Evolutionary conservation across 2,797 vertebrate genomes (phyloP).

Genomic region (Gadopsis bispinosus): DNA sequence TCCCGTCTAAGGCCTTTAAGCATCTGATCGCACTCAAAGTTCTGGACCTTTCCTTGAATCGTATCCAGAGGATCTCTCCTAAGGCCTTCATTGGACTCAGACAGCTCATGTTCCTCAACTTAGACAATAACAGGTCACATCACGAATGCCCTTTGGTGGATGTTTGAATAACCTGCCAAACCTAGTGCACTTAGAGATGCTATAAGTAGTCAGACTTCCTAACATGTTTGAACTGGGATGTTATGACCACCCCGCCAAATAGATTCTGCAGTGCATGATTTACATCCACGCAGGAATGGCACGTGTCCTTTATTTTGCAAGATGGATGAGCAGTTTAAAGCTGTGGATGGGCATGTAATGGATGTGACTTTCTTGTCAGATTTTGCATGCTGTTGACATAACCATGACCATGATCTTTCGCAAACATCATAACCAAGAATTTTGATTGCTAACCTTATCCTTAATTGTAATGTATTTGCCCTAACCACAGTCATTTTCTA

Average conservation of each 20-base stretch:
- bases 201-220: background rate
- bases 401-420: background rate
- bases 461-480: background rate
- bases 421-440: background rate
- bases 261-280: background rate
- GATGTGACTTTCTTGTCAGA: background rate
- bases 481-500: background rate
- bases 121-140: slow-evolving; percentile 84
- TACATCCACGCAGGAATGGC: background rate
- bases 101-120: slow-evolving; percentile 84
- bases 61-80: slow-evolving; percentile 79
- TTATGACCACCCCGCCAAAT: background rate
- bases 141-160: background rate
- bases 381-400: background rate
- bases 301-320: background rate
- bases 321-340: background rate
- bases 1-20: slow-evolving; percentile 81
- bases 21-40: slow-evolving; percentile 84
- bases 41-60: slow-evolving; percentile 83
- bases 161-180: background rate
- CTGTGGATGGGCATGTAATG: background rate
- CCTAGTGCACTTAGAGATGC: background rate
- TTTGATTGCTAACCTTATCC: background rate
- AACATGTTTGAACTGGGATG: background rate
- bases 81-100: slow-evolving; percentile 82